Evolutionary conservation across 2,113 vertebrate species (phyloP).

Genomic region (Candoia aspera): DNA sequence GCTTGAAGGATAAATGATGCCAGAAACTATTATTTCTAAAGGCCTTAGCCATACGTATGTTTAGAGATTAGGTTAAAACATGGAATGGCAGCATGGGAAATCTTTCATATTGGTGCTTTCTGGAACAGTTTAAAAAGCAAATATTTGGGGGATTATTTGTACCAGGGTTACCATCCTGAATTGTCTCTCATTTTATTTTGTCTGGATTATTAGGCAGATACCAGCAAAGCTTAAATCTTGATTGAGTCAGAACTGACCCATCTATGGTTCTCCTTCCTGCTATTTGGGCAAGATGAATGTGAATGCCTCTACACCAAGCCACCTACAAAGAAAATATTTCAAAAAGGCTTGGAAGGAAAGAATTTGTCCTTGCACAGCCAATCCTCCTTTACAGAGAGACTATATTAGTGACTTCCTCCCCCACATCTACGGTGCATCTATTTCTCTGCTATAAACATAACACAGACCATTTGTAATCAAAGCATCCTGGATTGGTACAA

Average conservation of each 20-base stretch:
- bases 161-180: neutral
- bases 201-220: neutral
- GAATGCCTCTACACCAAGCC: neutral
- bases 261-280: neutral
- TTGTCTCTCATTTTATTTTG: neutral
- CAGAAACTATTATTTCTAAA: constrained; percentile 55
- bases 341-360: neutral
- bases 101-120: neutral
- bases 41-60: constrained; percentile 42
- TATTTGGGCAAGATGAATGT: neutral
- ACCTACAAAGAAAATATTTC: neutral
- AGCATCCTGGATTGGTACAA: neutral
- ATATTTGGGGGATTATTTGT: neutral
- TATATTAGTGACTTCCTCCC: too few relatives aligned
- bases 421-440: too few relatives aligned
- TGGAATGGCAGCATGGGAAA: neutral
- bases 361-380: too few relatives aligned
- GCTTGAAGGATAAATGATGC: constrained; percentile 55
- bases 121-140: neutral
- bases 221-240: neutral
- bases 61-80: constrained; percentile 40
- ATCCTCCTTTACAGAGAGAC: too few relatives aligned
- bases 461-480: neutral
- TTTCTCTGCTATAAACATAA: too few relatives aligned
- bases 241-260: neutral